phyloP scores from a whole-genome alignment of 2,888 invertebrate species.

The Magallana nippona region DNA sequence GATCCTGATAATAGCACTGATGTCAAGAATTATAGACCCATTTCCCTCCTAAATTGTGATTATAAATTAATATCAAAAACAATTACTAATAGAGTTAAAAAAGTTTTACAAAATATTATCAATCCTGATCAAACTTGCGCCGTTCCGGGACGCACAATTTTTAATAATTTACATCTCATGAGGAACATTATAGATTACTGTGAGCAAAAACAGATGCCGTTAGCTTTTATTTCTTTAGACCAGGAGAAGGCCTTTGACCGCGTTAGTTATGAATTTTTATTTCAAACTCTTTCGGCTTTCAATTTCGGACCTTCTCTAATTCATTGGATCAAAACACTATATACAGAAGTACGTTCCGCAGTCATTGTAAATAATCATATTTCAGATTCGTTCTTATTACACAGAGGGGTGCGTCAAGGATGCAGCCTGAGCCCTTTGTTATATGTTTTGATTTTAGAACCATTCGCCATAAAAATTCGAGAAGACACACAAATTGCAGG shows the following conservation, averaged over 20 bases:
- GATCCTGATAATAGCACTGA: constrained; percentile 47
- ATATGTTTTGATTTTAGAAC: neutral
- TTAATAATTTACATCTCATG: constrained; percentile 58
- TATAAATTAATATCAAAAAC: constrained; percentile 45
- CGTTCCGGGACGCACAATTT: constrained; percentile 56
- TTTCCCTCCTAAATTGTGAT: constrained; percentile 58
- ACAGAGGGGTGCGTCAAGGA: constrained; percentile 54
- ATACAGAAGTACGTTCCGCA: constrained; percentile 52
- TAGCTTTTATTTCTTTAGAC: constrained; percentile 48
- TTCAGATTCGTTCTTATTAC: constrained; percentile 49
- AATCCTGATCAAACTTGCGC: constrained; percentile 57
- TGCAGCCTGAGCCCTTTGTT: constrained; percentile 43
- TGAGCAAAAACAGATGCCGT: constrained; percentile 49
- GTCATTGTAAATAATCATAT: constrained; percentile 56
- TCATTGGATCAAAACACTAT: too few relatives aligned
- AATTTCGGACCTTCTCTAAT: constrained; percentile 58
- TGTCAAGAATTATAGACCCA: constrained; percentile 59
- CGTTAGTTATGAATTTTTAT: constrained; percentile 55
- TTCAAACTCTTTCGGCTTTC: constrained; percentile 52
- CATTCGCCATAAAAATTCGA: constrained; percentile 40
- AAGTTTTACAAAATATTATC: constrained; percentile 51
- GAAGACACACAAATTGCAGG: constrained; percentile 41
- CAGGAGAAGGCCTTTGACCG: constrained; percentile 64
- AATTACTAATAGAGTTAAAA: constrained; percentile 51
- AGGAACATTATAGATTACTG: constrained; percentile 55